These are phyloP conservation scores for Deroptyus accipitrinus DNA, from an alignment of 2,113 vertebrate species.

Conservation along the genomic window DNA sequence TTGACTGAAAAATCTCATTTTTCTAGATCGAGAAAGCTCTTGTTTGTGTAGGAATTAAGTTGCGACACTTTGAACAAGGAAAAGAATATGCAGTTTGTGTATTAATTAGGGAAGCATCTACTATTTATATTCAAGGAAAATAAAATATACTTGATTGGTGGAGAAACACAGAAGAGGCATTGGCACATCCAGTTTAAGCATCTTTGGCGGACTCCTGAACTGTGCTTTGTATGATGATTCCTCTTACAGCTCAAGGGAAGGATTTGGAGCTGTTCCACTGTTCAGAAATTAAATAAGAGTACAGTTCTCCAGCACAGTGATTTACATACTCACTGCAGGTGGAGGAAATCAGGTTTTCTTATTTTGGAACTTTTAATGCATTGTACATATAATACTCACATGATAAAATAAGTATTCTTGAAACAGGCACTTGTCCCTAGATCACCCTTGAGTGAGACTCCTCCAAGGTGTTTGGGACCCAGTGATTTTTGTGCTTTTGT, in stretches of 20 bases:
- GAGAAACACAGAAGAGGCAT: neutral
- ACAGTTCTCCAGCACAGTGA: neutral
- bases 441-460: fast-evolving
- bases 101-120: neutral
- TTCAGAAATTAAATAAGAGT: neutral
- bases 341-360: fast-evolving
- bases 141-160: neutral
- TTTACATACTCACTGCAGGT: neutral
- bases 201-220: neutral
- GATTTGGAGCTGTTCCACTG: neutral
- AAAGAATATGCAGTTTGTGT: neutral
- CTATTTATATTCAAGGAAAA: neutral
- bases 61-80: neutral
- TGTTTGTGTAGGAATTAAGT: neutral
- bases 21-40: neutral
- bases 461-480: fast-evolving
- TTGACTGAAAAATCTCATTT: neutral
- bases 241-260: neutral
- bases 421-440: neutral
- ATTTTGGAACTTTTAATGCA: neutral
- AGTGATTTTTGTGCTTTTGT: neutral
- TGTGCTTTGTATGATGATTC: fast-evolving
- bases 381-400: neutral
- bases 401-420: neutral
- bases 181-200: neutral